These are phyloP conservation scores for Drosophila melanica DNA, from an alignment of 1,140 invertebrate genomes.

Conservation along the genomic window DNA sequence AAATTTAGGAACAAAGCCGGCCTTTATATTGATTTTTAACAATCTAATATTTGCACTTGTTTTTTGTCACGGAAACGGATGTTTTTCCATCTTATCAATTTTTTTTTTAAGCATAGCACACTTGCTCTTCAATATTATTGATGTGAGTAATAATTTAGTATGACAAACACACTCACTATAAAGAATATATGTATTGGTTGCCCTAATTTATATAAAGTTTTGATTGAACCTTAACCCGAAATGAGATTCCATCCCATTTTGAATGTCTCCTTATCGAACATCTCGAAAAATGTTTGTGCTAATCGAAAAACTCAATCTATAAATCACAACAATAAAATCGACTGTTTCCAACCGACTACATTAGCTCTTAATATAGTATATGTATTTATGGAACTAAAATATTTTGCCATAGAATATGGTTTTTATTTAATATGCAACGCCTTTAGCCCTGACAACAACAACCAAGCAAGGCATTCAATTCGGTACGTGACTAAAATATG, in stretches of 20 bases:
- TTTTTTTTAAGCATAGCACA: background rate
- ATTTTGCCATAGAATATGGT: constrained; percentile 21
- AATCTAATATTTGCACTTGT: too few species aligned
- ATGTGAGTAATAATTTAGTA: too few species aligned
- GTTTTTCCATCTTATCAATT: background rate
- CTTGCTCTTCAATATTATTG: too few species aligned
- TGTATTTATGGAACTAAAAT: constrained; percentile 27
- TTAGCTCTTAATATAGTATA: background rate
- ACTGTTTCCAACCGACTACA: constrained; percentile 11
- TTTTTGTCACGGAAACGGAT: too few species aligned
- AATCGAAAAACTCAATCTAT: constrained; percentile 9
- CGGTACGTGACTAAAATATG: constrained; percentile 24
- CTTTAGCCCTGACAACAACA: constrained; percentile 6
- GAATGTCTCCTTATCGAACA: constrained; percentile 31
- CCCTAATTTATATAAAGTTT: background rate
- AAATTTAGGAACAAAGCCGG: background rate
- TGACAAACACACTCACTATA: too few species aligned
- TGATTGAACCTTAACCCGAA: constrained; percentile 17
- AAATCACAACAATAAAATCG: constrained; percentile 40
- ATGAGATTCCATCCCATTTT: background rate
- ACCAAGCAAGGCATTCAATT: constrained; percentile 22
- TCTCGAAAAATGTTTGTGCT: constrained; percentile 6
- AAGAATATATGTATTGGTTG: background rate
- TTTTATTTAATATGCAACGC: constrained; percentile 38
- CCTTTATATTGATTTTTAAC: too few species aligned